These are phyloP conservation scores for Microcebus murinus DNA, from an alignment of 2,113 vertebrate genomes.

Conservation along the genomic window DNA sequence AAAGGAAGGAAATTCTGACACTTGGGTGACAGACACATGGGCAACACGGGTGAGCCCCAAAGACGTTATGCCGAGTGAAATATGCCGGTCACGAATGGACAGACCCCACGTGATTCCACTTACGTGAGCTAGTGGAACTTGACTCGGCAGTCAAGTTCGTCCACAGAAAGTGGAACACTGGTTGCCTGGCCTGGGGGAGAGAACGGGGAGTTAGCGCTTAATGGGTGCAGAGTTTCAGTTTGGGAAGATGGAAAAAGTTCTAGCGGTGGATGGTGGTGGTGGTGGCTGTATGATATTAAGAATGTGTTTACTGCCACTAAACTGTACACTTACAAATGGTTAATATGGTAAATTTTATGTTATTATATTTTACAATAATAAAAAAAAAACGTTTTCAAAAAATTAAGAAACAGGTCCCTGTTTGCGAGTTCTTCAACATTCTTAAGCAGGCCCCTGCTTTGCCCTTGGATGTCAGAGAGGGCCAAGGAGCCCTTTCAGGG, in stretches of 20 bases:
- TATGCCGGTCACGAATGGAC: not conserved
- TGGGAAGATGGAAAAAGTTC: not conserved
- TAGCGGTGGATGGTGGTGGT: not conserved
- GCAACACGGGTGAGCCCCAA: not conserved
- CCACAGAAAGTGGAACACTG: not conserved
- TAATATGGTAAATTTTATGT: not conserved
- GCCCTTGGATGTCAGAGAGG: not conserved
- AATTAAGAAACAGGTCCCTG: not conserved
- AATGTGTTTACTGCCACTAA: not conserved
- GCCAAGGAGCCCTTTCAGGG: not conserved
- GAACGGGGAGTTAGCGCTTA: accelerated
- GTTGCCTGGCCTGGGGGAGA: not conserved
- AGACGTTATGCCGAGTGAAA: not conserved
- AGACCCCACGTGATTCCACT: accelerated
- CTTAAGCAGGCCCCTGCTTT: accelerated
- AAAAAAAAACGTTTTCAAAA: not conserved
- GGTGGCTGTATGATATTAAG: accelerated
- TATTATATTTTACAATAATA: not conserved
- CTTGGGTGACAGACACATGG: too few species aligned
- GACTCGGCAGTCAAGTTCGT: not conserved
- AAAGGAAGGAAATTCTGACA: not conserved
- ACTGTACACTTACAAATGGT: not conserved
- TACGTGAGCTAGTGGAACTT: accelerated
- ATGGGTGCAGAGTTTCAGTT: not conserved
- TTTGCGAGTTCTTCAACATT: not conserved